Conservation (phyloP, 2,888 invertebrate genomes). For the Nysson spinosus region DNA sequence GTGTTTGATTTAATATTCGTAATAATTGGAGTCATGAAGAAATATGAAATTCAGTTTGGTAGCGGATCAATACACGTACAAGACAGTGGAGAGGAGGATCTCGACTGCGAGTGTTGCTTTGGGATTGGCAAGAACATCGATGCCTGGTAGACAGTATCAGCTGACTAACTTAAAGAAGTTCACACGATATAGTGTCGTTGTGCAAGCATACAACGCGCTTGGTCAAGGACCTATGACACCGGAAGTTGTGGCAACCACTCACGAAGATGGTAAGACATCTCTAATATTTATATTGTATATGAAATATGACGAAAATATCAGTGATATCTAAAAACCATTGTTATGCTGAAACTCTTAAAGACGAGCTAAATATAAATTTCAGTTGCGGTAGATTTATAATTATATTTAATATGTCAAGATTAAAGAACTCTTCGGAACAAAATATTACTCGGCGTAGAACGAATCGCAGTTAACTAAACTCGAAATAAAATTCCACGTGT, state of each 20-base stretch:
- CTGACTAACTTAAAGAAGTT: conserved; percentile 78
- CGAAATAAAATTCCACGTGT: background rate
- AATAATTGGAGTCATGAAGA: background rate
- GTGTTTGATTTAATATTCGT: background rate
- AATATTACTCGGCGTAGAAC: too few relatives aligned
- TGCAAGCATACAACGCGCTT: conserved; percentile 79
- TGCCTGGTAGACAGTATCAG: conserved; percentile 73
- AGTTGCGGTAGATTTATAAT: too few relatives aligned
- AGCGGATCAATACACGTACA: conserved; percentile 72
- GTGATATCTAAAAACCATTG: background rate
- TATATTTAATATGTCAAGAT: too few relatives aligned
- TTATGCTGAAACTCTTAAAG: background rate
- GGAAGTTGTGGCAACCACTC: conserved; percentile 79
- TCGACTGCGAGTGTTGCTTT: conserved; percentile 73
- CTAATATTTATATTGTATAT: background rate
- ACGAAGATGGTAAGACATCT: conserved; percentile 78
- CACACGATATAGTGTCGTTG: conserved; percentile 79
- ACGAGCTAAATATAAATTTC: background rate
- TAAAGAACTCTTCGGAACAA: too few relatives aligned
- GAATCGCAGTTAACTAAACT: too few relatives aligned
- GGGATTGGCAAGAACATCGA: conserved; percentile 73
- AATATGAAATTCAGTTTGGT: conserved; percentile 53
- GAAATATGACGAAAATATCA: background rate
- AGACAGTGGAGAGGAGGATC: conserved; percentile 74
- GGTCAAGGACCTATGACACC: conserved; percentile 79